Conservation (phyloP, 2,888 invertebrate species). For the Rhopalosiphum nymphaeae region DNA sequence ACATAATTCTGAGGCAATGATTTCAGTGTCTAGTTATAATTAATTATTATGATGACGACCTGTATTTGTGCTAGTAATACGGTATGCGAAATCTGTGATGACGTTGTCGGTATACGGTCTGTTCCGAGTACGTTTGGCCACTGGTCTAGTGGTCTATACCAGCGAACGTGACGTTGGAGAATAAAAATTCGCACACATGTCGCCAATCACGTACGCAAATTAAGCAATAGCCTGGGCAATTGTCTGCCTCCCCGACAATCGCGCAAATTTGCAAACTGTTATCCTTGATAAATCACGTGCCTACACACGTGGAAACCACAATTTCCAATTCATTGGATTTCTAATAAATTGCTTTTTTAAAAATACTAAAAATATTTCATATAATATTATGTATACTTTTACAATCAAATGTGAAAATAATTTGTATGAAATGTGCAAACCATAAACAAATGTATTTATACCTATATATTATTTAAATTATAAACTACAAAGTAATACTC, state of each 20-base stretch:
- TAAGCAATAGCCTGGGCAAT: neutral
- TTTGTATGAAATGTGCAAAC: neutral
- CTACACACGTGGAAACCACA: neutral
- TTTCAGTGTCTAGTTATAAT: neutral
- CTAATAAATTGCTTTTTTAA: neutral
- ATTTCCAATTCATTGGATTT: neutral
- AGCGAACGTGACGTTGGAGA: conserved; percentile 1
- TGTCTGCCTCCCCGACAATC: neutral
- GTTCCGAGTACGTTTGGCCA: conserved; percentile 17
- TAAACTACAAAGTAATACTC: neutral
- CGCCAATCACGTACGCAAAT: conserved; percentile 58
- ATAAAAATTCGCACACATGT: conserved; percentile 53
- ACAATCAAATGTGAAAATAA: neutral
- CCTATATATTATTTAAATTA: neutral
- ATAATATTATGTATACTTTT: neutral
- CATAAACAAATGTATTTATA: neutral
- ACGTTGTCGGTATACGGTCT: neutral
- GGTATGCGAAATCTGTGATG: conserved; percentile 13
- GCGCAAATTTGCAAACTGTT: neutral
- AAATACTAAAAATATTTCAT: neutral
- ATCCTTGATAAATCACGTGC: conserved; percentile 17
- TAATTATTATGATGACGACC: neutral
- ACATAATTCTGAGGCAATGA: neutral
- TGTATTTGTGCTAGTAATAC: neutral
- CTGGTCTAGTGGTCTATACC: neutral